Conservation (phyloP, 2,113 vertebrate species). For the Tenebrosternarchus preto region DNA sequence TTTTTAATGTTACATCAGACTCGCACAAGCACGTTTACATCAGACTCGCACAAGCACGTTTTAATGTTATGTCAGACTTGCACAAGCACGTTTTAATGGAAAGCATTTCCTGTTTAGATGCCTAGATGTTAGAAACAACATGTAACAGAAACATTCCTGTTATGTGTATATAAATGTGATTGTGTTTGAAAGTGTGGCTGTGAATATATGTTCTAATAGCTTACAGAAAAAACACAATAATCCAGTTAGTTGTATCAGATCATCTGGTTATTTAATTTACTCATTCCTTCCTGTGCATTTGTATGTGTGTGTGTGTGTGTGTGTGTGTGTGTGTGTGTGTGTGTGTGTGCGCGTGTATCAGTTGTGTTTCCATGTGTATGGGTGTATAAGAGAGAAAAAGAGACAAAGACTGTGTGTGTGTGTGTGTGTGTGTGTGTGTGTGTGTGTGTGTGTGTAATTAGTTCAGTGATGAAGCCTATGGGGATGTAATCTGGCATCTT, state of each 20-base stretch:
- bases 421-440: not conserved
- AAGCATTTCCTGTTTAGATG: not conserved
- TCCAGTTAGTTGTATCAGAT: slow-evolving; percentile 33
- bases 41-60: no score
- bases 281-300: not conserved
- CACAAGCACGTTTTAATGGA: not conserved
- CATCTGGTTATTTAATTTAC: slow-evolving; percentile 23
- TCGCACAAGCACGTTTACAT: not conserved
- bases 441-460: slow-evolving; percentile 19
- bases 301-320: slow-evolving; percentile 9
- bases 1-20: no score
- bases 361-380: slow-evolving; percentile 1
- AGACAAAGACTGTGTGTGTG: not conserved
- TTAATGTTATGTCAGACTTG: not conserved
- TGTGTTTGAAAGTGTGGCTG: not conserved
- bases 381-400: not conserved
- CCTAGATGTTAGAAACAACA: not conserved
- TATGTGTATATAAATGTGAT: not conserved
- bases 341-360: slow-evolving; percentile 5
- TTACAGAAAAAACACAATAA: slow-evolving; percentile 14
- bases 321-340: not conserved
- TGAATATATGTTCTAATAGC: not conserved
- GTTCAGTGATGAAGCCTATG: not conserved
- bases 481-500: not conserved
- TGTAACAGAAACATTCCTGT: not conserved